Conservation (phyloP, 2,888 invertebrate genomes). For the Lasioglossum pauxillum region DNA sequence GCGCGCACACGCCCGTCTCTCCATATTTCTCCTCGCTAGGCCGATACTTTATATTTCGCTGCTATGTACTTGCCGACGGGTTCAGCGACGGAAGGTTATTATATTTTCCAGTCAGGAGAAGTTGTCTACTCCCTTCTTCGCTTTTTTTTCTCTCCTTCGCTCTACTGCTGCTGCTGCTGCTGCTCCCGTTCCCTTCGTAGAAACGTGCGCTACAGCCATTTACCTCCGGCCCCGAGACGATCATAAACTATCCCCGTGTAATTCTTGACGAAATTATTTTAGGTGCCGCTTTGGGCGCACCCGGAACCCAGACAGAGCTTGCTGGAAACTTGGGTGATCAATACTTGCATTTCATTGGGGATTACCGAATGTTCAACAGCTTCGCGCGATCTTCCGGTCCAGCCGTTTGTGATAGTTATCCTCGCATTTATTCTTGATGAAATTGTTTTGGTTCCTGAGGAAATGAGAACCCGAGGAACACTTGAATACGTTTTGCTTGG, state of each 20-base stretch:
- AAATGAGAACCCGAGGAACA: neutral
- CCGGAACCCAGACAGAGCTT: neutral
- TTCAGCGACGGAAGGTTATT: slow-evolving; percentile 43
- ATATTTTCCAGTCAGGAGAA: slow-evolving; percentile 34
- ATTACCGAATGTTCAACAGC: neutral
- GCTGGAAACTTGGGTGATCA: neutral
- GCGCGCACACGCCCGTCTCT: neutral
- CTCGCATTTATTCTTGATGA: neutral
- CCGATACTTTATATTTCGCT: slow-evolving; percentile 18
- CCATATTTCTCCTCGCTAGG: slow-evolving; percentile 28
- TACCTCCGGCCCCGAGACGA: slow-evolving; percentile 29
- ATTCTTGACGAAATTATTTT: slow-evolving; percentile 44
- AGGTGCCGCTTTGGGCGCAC: neutral
- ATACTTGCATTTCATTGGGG: neutral
- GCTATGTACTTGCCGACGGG: slow-evolving; percentile 34
- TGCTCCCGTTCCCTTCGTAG: slow-evolving; percentile 12
- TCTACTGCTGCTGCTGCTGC: neutral
- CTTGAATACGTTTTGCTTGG: neutral
- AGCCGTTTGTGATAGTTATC: neutral
- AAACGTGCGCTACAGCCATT: slow-evolving; percentile 33
- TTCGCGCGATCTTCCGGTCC: neutral
- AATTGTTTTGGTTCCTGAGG: neutral
- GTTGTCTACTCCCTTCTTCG: slow-evolving; percentile 30
- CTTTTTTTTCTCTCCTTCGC: neutral
- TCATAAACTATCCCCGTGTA: slow-evolving; percentile 27